These are phyloP conservation scores for Drosophila prosaltans DNA, from an alignment of 1,140 invertebrate genomes.

Conservation along the genomic window DNA sequence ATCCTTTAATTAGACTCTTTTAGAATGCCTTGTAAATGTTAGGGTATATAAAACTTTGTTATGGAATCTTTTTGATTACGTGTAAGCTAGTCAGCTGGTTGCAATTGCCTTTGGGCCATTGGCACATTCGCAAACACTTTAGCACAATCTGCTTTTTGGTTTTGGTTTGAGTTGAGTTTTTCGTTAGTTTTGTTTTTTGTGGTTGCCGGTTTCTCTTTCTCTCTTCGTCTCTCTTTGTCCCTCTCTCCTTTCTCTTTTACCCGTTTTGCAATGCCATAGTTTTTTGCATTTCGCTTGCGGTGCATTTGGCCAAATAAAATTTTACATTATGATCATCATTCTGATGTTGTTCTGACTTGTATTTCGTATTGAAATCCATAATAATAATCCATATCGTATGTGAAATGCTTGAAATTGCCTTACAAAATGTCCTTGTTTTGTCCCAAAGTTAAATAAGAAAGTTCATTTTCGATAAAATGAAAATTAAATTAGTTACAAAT, in stretches of 20 bases:
- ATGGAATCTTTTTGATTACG: not conserved
- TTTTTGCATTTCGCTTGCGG: slow-evolving; percentile 1
- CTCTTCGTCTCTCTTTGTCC: not conserved
- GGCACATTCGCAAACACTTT: slow-evolving; percentile 67
- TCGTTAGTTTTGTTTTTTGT: slow-evolving; percentile 22
- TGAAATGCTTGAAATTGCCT: not conserved
- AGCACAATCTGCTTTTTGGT: slow-evolving; percentile 57
- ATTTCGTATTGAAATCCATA: slow-evolving; percentile 19
- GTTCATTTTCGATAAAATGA: slow-evolving; percentile 41
- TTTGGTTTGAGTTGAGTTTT: slow-evolving; percentile 2
- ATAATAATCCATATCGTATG: not conserved
- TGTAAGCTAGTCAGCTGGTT: slow-evolving; percentile 28
- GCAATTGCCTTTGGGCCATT: slow-evolving; percentile 66
- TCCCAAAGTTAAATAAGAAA: slow-evolving; percentile 9
- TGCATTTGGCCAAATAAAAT: slow-evolving; percentile 16
- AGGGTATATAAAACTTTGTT: not conserved
- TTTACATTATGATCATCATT: not conserved
- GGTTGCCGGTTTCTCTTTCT: not conserved
- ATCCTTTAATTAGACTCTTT: too few relatives aligned
- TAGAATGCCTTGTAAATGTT: not conserved
- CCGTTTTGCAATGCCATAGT: not conserved
- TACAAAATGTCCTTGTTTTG: not conserved
- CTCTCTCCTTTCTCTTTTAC: not conserved
- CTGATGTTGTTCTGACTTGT: not conserved
- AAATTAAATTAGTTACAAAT: slow-evolving; percentile 55